Evolutionary conservation across 2,888 invertebrate genomes (phyloP).

Genomic region (Caenorhabditis zanzibari): DNA sequence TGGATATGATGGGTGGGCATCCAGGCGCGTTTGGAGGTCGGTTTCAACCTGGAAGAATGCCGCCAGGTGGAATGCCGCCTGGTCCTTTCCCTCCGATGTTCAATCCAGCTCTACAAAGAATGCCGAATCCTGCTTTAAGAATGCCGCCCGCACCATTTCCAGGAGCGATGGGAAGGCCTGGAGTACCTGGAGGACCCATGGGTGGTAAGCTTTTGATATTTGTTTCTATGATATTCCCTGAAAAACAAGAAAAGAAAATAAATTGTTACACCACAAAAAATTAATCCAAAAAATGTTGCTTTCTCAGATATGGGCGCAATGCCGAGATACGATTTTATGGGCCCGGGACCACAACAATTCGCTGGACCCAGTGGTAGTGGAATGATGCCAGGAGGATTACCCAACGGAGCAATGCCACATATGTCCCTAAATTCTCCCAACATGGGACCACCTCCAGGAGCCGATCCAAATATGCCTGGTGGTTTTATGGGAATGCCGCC

Average conservation of each 20-base stretch:
- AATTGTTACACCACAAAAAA: neutral
- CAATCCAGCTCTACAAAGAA: constrained; percentile 65
- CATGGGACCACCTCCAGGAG: constrained; percentile 56
- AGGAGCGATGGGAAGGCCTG: constrained; percentile 66
- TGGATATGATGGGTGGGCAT: constrained; percentile 78
- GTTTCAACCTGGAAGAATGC: constrained; percentile 64
- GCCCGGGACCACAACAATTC: constrained; percentile 43
- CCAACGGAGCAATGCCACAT: constrained; percentile 70
- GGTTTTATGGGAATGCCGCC: constrained; percentile 65
- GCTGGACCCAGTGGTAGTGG: constrained; percentile 61
- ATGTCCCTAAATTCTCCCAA: constrained; percentile 77
- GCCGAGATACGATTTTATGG: constrained; percentile 60
- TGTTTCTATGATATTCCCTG: constrained; percentile 5
- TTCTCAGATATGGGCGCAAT: constrained; percentile 55
- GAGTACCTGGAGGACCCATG: constrained; percentile 58
- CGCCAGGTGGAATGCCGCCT: constrained; percentile 60
- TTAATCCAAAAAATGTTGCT: neutral
- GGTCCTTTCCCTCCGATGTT: constrained; percentile 67
- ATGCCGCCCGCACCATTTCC: constrained; percentile 67
- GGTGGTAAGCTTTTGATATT: constrained; percentile 41
- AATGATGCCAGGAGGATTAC: constrained; percentile 78
- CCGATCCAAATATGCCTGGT: constrained; percentile 62
- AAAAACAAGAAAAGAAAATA: neutral
- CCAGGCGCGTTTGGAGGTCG: constrained; percentile 52
- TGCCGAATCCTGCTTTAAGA: constrained; percentile 61